Evolutionary conservation across 2,888 invertebrate genomes (phyloP).

Genomic region (Tenthredo mesomela): DNA sequence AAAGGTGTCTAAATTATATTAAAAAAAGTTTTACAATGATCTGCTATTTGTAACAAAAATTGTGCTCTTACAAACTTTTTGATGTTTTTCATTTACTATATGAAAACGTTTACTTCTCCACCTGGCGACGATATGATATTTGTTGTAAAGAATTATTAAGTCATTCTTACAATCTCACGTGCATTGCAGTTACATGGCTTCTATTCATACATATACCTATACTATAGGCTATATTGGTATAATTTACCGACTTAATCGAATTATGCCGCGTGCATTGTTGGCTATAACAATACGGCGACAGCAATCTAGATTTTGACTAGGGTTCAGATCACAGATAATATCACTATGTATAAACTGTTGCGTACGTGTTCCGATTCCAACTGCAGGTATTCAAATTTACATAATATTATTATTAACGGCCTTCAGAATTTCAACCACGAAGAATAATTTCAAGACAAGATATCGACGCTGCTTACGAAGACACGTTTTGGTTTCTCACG

Average conservation of each 20-base stretch:
- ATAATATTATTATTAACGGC: constrained; percentile 12
- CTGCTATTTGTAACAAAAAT: too few species aligned
- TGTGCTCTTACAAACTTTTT: too few species aligned
- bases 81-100: background rate
- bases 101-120: background rate
- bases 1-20: too few species aligned
- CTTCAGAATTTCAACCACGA: background rate
- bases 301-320: constrained; percentile 18
- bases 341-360: background rate
- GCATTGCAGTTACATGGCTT: background rate
- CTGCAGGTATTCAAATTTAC: constrained; percentile 28
- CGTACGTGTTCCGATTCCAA: constrained; percentile 28
- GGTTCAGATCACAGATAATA: constrained; percentile 7
- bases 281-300: constrained; percentile 11
- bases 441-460: background rate
- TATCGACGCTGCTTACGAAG: too few species aligned
- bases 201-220: background rate
- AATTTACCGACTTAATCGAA: background rate
- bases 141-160: background rate
- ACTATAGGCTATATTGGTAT: background rate
- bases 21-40: too few species aligned
- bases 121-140: background rate
- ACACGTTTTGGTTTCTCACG: too few species aligned
- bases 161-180: background rate
- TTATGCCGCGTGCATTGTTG: background rate